These are phyloP conservation scores for Sparus aurata DNA, from an alignment of 2,797 vertebrate species.

Conservation along the genomic window DNA sequence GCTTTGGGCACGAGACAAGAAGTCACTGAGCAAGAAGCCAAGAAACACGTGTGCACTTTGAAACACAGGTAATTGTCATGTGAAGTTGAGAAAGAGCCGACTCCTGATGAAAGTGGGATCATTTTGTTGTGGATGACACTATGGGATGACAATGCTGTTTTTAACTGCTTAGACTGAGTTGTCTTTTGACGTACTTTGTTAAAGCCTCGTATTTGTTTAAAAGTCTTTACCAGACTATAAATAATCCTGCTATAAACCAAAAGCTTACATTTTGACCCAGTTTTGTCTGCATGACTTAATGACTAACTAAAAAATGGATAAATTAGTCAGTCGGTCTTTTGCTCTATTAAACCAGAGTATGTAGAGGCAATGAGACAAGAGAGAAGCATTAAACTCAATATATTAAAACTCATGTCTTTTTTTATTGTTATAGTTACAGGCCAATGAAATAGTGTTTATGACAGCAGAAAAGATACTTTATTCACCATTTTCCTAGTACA, in stretches of 20 bases:
- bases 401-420: slow-evolving; percentile 15
- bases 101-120: slow-evolving; percentile 53
- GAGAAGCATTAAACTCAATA: background rate
- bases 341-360: background rate
- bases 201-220: slow-evolving; percentile 24
- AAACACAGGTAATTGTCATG: slow-evolving; percentile 36
- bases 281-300: background rate
- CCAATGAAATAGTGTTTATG: background rate
- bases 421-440: slow-evolving; percentile 25
- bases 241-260: slow-evolving; percentile 1
- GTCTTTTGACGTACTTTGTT: slow-evolving; percentile 7
- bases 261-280: slow-evolving; percentile 1
- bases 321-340: background rate
- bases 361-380: background rate
- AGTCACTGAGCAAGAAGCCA: slow-evolving; percentile 46
- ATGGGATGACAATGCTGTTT: slow-evolving; percentile 22
- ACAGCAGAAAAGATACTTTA: background rate
- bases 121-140: slow-evolving; percentile 41
- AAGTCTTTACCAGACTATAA: background rate
- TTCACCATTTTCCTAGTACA: slow-evolving; percentile 22
- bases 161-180: background rate
- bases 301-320: background rate
- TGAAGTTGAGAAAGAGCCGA: slow-evolving; percentile 40
- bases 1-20: slow-evolving; percentile 55
- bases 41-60: slow-evolving; percentile 32